These are phyloP conservation scores for Cantharis rustica DNA, from an alignment of 2,888 invertebrate genomes.

Conservation along the genomic window DNA sequence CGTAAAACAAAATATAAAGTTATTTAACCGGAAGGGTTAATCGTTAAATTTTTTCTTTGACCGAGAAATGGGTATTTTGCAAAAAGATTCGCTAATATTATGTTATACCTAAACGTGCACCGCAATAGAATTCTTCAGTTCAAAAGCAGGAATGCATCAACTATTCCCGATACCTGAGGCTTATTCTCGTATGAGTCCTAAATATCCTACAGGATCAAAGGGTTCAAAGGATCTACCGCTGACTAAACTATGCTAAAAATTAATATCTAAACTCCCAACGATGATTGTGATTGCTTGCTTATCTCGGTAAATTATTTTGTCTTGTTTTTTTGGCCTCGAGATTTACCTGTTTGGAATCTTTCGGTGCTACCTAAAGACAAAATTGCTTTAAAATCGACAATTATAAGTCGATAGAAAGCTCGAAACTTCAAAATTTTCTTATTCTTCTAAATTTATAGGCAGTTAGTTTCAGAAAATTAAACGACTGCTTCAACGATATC, in stretches of 20 bases:
- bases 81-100: constrained; percentile 20
- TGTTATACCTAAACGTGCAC: constrained; percentile 23
- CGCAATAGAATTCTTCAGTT: constrained; percentile 27
- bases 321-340: constrained; percentile 5
- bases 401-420: not conserved
- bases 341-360: not conserved
- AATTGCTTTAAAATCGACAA: not conserved
- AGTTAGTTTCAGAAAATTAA: constrained; percentile 16
- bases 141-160: constrained; percentile 49
- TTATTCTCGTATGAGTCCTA: constrained; percentile 38
- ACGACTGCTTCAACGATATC: constrained; percentile 15
- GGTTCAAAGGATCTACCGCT: constrained; percentile 44
- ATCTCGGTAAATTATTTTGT: constrained; percentile 17
- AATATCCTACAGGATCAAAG: constrained; percentile 38
- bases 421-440: not conserved
- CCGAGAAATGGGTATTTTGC: not conserved
- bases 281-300: constrained; percentile 47
- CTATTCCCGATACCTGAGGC: constrained; percentile 53
- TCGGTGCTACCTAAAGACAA: not conserved
- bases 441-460: not conserved
- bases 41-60: not conserved
- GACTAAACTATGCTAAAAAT: constrained; percentile 56
- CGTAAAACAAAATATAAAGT: not conserved
- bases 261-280: constrained; percentile 50
- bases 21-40: not conserved